Evolutionary conservation across 2,888 invertebrate species (phyloP).

Genomic region (Lithophane socia): DNA sequence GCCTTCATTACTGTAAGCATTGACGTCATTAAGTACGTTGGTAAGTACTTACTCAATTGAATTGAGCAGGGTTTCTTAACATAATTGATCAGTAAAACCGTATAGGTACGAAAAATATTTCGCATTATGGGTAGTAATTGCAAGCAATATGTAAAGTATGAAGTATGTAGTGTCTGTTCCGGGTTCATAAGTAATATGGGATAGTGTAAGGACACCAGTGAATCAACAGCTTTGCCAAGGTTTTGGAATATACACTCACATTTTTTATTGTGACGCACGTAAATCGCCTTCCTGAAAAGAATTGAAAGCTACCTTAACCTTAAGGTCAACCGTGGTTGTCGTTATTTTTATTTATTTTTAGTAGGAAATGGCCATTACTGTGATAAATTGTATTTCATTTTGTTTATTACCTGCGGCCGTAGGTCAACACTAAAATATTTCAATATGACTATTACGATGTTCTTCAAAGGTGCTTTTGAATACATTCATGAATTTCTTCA

Average conservation of each 20-base stretch:
- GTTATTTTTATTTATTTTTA: constrained; percentile 33
- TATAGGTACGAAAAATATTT: constrained; percentile 9
- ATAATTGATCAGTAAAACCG: constrained; percentile 11
- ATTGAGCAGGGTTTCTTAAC: constrained; percentile 10
- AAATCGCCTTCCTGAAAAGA: constrained; percentile 50
- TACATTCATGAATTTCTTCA: constrained; percentile 20
- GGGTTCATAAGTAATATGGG: constrained; percentile 49
- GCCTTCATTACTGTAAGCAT: constrained; percentile 28
- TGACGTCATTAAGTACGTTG: constrained; percentile 39
- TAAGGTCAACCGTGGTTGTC: constrained; percentile 38
- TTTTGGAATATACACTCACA: constrained; percentile 22
- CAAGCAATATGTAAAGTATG: constrained; percentile 19
- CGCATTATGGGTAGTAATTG: constrained; percentile 25
- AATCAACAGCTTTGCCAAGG: constrained; percentile 50
- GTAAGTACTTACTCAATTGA: constrained; percentile 22
- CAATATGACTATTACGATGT: background rate
- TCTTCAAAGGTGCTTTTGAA: constrained; percentile 13
- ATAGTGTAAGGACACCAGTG: constrained; percentile 44
- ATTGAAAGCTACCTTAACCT: constrained; percentile 41
- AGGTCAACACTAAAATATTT: constrained; percentile 42
- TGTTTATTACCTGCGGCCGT: constrained; percentile 30
- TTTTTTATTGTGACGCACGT: constrained; percentile 31
- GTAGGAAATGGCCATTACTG: constrained; percentile 35
- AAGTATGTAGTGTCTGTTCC: constrained; percentile 45
- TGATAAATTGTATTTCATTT: constrained; percentile 30